Conservation (phyloP, 2,797 vertebrate genomes). For the Varecia variegata region DNA sequence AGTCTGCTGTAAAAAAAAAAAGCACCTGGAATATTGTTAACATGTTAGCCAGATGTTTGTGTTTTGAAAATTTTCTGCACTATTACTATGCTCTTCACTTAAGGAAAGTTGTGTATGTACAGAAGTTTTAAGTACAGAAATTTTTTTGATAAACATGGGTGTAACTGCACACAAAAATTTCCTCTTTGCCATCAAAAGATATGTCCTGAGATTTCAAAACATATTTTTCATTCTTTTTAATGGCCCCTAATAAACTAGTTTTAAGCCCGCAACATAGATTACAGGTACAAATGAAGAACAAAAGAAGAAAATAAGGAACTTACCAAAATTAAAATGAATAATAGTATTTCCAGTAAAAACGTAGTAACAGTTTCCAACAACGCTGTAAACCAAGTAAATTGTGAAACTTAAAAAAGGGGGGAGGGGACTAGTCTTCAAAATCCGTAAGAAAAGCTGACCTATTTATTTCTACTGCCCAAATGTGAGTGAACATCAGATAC, state of each 20-base stretch:
- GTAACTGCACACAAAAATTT: constrained; percentile 32
- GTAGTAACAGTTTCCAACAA: constrained; percentile 62
- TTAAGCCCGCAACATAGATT: constrained; percentile 37
- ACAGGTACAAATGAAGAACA: constrained; percentile 27
- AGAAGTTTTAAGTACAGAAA: constrained; percentile 37
- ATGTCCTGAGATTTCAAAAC: constrained; percentile 39
- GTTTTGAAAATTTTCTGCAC: constrained; percentile 38
- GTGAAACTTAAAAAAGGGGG: constrained; percentile 57
- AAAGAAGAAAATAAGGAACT: constrained; percentile 59
- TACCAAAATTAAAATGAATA: constrained; percentile 74
- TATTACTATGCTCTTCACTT: constrained; percentile 18
- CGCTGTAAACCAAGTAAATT: constrained; percentile 66
- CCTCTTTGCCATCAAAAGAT: constrained; percentile 29
- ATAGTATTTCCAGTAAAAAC: constrained; percentile 70
- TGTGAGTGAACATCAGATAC: constrained; percentile 52
- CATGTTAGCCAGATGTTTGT: neutral
- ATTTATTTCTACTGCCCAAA: constrained; percentile 77
- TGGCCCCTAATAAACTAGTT: neutral
- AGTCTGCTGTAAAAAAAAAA: neutral
- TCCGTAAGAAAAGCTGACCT: constrained; percentile 79
- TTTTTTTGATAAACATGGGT: constrained; percentile 14
- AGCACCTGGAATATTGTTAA: constrained; percentile 7
- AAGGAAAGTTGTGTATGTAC: neutral
- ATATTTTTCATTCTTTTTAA: constrained; percentile 58
- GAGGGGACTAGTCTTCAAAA: constrained; percentile 60